These are phyloP conservation scores for Xyliphius kryptos DNA, from an alignment of 2,113 vertebrate genomes.

Conservation along the genomic window DNA sequence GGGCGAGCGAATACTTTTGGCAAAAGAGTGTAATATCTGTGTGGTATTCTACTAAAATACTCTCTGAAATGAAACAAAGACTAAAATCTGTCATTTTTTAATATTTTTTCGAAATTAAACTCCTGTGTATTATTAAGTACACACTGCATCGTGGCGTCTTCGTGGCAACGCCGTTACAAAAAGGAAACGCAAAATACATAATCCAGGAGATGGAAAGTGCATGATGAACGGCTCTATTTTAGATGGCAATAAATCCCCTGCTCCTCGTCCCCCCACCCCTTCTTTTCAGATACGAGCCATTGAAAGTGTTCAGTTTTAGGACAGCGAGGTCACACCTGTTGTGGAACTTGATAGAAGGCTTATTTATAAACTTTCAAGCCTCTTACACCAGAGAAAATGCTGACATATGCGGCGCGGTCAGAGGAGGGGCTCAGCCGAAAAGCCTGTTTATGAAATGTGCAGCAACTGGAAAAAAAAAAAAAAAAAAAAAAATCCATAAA, in stretches of 20 bases:
- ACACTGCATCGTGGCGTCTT: too few relatives aligned
- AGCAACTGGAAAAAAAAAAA: too few relatives aligned
- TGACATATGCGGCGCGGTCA: slow-evolving; percentile 75
- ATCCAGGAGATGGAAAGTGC: slow-evolving; percentile 30
- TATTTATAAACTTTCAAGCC: slow-evolving; percentile 99
- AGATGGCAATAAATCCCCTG: slow-evolving; percentile 40
- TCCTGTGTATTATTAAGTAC: too few relatives aligned
- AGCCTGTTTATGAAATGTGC: slow-evolving; percentile 91
- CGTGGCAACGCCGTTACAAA: too few relatives aligned
- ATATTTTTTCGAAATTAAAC: too few relatives aligned
- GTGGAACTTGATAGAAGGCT: slow-evolving; percentile 99
- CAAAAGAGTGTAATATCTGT: too few relatives aligned
- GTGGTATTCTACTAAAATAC: too few relatives aligned
- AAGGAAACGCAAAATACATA: slow-evolving; percentile 45
- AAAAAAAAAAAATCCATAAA: slow-evolving; percentile 89
- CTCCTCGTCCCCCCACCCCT: slow-evolving; percentile 15
- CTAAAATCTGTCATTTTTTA: too few relatives aligned
- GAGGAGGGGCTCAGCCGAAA: slow-evolving; percentile 81
- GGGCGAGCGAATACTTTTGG: too few relatives aligned
- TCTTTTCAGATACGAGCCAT: slow-evolving; percentile 53
- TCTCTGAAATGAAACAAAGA: too few relatives aligned
- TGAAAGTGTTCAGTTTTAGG: slow-evolving; percentile 99
- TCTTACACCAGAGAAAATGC: slow-evolving; percentile 89
- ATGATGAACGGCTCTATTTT: slow-evolving; percentile 42
- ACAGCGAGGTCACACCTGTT: slow-evolving; percentile 99